These are phyloP conservation scores for Poeciliopsis gracilis DNA, from an alignment of 2,797 vertebrate species.

Conservation along the genomic window DNA sequence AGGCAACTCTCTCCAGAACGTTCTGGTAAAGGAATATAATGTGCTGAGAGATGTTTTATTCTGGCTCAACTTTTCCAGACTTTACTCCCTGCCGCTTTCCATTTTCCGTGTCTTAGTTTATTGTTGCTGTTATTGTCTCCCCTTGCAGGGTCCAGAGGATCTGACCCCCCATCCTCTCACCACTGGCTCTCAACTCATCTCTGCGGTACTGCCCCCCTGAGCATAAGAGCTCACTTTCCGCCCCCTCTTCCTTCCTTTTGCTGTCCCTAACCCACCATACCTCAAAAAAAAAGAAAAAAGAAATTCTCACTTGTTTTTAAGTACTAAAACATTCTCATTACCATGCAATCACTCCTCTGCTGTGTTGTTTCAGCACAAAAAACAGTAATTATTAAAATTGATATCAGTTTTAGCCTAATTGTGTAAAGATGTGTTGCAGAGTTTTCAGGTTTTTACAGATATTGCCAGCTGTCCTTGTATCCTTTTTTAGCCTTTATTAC, in stretches of 20 bases:
- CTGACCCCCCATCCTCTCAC: conserved; percentile 84
- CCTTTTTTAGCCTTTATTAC: background rate
- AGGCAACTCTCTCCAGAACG: background rate
- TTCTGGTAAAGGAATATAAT: background rate
- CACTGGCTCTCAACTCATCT: conserved; percentile 85
- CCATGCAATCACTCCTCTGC: conserved; percentile 25
- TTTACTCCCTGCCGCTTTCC: conserved; percentile 52
- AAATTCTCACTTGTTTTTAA: conserved; percentile 43
- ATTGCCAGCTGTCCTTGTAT: background rate
- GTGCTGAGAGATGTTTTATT: conserved; percentile 8
- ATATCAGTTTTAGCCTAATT: too few relatives aligned
- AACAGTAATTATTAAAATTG: background rate
- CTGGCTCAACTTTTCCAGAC: conserved; percentile 40
- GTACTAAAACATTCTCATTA: conserved; percentile 54
- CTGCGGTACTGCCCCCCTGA: conserved; percentile 85
- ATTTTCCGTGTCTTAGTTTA: conserved; percentile 79
- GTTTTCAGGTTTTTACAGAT: background rate
- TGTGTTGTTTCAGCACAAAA: conserved; percentile 4
- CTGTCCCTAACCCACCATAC: conserved; percentile 48
- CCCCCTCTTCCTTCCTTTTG: conserved; percentile 41
- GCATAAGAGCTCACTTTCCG: conserved; percentile 63
- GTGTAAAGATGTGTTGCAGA: background rate
- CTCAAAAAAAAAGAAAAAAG: conserved; percentile 29
- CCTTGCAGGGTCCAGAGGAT: conserved; percentile 88
- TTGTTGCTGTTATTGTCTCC: conserved; percentile 87